A percentile compares a stretch with the other conserved stretches of the same genome.
Conservation (phyloP, 2,797 vertebrate genomes). For the Poecilia velifera region DNA sequence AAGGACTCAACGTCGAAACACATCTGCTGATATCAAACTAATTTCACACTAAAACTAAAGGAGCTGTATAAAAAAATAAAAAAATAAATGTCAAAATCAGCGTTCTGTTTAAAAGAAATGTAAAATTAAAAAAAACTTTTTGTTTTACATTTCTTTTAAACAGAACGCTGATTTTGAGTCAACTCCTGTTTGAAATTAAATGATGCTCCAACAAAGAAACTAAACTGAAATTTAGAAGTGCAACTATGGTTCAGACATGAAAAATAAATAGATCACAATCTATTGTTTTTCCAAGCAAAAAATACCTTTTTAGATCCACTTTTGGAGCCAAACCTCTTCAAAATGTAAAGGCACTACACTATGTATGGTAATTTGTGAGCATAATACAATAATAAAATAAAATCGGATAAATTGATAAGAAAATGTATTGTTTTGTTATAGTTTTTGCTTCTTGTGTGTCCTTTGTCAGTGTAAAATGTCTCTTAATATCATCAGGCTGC, state of each 20-base stretch:
- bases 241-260: background rate
- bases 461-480: background rate
- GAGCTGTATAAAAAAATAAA: slow-evolving; percentile 16
- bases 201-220: background rate
- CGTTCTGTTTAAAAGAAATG: no score
- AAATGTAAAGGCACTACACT: background rate
- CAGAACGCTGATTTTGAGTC: background rate
- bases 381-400: background rate
- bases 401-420: background rate
- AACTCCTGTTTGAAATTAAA: background rate
- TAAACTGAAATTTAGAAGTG: background rate
- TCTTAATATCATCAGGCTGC: background rate
- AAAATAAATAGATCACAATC: background rate
- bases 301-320: background rate
- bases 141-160: background rate
- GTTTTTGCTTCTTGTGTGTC: background rate
- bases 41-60: slow-evolving; percentile 47
- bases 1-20: slow-evolving; percentile 58
- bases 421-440: background rate
- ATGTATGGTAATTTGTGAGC: no score
- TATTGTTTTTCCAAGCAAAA: background rate
- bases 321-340: background rate
- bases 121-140: background rate
- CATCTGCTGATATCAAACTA: slow-evolving; percentile 63
- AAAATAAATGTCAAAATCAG: no score